Evolutionary conservation across 2,113 vertebrate species (phyloP).

Genomic region (Anolis sagrei): DNA sequence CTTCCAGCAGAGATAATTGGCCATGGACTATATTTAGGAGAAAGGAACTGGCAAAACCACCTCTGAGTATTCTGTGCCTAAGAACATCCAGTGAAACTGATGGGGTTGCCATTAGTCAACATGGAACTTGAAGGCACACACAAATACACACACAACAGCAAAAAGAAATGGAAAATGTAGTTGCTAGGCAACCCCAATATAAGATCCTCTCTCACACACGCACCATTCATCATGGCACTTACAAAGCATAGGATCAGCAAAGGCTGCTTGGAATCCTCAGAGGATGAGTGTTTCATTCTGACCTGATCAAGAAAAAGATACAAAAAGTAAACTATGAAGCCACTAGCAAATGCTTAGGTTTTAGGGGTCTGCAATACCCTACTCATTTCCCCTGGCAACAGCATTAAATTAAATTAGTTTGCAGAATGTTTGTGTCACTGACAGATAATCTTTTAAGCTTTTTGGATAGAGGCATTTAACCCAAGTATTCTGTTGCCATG

Average conservation of each 20-base stretch:
- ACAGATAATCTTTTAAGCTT: slow-evolving; percentile 45
- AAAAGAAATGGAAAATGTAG: not conserved
- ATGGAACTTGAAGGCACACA: no score
- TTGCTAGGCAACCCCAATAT: not conserved
- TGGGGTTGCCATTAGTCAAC: no score
- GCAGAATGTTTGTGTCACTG: not conserved
- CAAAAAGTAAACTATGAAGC: not conserved
- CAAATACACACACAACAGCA: not conserved
- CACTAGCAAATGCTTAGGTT: not conserved
- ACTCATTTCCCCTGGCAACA: not conserved
- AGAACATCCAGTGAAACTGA: no score
- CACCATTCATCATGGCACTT: not conserved
- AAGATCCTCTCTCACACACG: not conserved
- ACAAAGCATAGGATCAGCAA: not conserved
- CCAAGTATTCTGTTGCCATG: slow-evolving; percentile 54
- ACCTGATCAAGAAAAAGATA: not conserved
- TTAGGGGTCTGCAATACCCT: not conserved
- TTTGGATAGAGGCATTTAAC: slow-evolving; percentile 43
- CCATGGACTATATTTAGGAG: no score
- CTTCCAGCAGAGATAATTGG: not conserved
- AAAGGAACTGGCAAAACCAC: no score
- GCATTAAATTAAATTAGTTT: slow-evolving; percentile 19
- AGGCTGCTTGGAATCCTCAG: not conserved
- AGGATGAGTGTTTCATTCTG: not conserved
- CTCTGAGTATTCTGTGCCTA: no score